Evolutionary conservation across 2,888 invertebrate species (phyloP), one percentile per base, ranked within the genome.

Genomic region (Sinhomidia bicolor): DNA sequence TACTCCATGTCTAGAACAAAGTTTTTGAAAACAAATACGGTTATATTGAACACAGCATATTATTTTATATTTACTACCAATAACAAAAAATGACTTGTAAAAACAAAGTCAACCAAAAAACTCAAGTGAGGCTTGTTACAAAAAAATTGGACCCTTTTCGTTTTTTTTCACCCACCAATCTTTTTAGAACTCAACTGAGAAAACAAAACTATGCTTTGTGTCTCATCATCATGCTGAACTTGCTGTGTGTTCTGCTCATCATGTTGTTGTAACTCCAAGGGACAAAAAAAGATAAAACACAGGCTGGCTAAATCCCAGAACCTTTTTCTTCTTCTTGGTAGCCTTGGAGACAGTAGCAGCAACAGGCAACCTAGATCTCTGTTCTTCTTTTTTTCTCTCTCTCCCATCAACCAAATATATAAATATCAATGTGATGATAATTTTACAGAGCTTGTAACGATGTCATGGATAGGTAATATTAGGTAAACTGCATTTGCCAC

Each of bases 221-320:
- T 78, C 54, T 78, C 54, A 54, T 57, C 74, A 74, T 76, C 84
- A 80, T 44, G 84, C 80, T 89, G 74, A 88, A 80, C 89, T 89
- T 60, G 79, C 60, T 85, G 89, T 89, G 89, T 89, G 89, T 89
- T 85, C 85, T 89, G 29, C 85, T 89, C 89, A 89, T 89, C 89
- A 89, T 51, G 10, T 54, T 79, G 74, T 74, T 54, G 74, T 23
- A 76, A 81, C 71, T 85, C 9, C n/a, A 89, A 85, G 89, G 89
- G 83, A 83, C 85, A 85, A 44, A 79, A 62, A 36, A 65, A 81
- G 47, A 86, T 47, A 83, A 88, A 62, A 89, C 41, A 65, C 36
- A 32, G 44, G 9, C 80, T 41, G 80, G 81, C 80, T 83, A 88
- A 88, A 68, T 71, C n/a, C 12, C 47, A 44, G 7, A 54, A 23